Evolutionary conservation across 2,797 vertebrate genomes (phyloP).

Genomic region (Fratercula arctica): DNA sequence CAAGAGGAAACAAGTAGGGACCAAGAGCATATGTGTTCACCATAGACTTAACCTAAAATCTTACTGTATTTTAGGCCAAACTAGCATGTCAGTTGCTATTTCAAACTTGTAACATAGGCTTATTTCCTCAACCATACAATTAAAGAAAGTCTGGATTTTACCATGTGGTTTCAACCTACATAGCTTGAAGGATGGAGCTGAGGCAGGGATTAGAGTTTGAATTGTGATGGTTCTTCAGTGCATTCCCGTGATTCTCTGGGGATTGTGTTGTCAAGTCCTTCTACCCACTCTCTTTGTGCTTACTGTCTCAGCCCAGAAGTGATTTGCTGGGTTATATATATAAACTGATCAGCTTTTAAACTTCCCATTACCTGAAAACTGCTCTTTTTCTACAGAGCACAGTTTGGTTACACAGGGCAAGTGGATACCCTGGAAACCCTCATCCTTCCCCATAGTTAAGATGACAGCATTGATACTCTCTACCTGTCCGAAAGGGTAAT

Average conservation of each 20-base stretch:
- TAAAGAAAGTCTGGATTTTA: neutral
- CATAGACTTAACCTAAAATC: neutral
- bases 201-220: neutral
- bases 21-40: neutral
- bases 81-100: neutral
- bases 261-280: constrained; percentile 15
- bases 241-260: neutral
- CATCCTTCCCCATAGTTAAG: neutral
- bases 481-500: neutral
- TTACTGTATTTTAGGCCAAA: neutral
- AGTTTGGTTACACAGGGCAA: neutral
- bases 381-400: neutral
- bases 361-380: neutral
- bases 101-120: neutral
- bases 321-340: neutral
- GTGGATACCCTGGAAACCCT: neutral
- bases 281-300: neutral
- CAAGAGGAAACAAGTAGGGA: neutral
- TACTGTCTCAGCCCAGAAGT: neutral
- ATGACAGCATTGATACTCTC: neutral
- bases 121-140: accelerated
- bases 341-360: neutral
- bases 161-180: neutral
- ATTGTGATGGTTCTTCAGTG: neutral
- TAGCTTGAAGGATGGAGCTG: neutral